Base-by-base conservation (phyloP, 1,140 invertebrate species). In the Pararge aegeria region DNA sequence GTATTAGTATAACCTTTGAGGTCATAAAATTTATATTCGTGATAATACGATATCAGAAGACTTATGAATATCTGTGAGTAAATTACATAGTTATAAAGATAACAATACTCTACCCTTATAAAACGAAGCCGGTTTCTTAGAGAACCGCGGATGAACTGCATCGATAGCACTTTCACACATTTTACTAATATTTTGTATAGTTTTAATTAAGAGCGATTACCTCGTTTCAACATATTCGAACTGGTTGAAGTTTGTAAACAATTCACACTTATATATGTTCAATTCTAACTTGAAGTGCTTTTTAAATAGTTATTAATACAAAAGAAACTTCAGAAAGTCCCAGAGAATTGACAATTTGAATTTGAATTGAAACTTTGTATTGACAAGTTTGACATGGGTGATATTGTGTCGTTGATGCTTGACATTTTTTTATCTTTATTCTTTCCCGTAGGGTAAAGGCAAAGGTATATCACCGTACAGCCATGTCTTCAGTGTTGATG, bases 121-220 rank as follows among this genome's bases (percentile, higher is more conserved):
- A 63, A 70, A 63, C 64, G 66, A 20, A 12, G 71, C 53, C n/a
- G 71, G 70, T 70, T 75, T 78, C 59, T 70, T 67, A 68, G 57
- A 54, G 65, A 83, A 85, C 46, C 82, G 70, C 13, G 78, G 78
- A 65, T 85, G 82, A 5, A 74, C 76, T 27, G 80, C 80, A 62
- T 84, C 81, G 34, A 59, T 68, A n/a, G 55, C 60, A 56, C 67
- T 73, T 20, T 75, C 70, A 66, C 44, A 68, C 72, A 83, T 80
- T 55, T 67, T 59, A 49, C 21, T 27, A 44, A n/a, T 38, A 44
- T 58, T 27, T n/a, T 29, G 37, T 20, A 44, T 51, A 34, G 30
- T 51, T 54, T 51, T 55, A 37, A 55, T 57, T 40, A 46, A 55
- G 51, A 55, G 55, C 51, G 37, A 68, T 76, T 80, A 80, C 78